Percentiles rank a stretch among this genome's conserved stretches.
These are phyloP conservation scores for Pheosia gnoma DNA, from an alignment of 2,888 invertebrate species.

Conservation along the genomic window DNA sequence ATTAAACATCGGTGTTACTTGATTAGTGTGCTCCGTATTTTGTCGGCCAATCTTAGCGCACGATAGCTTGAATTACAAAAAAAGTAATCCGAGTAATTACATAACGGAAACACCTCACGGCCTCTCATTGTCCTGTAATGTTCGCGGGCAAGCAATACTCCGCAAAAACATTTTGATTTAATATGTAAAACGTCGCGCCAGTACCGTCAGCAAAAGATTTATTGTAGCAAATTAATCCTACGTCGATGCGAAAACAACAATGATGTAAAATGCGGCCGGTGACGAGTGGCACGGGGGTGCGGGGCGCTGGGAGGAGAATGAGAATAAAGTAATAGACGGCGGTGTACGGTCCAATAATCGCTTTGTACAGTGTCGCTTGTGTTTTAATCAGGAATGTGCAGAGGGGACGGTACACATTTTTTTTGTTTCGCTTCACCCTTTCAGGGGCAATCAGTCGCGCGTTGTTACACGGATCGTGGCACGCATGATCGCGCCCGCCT, in stretches of 20 bases:
- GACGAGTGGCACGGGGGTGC: slow-evolving; percentile 9
- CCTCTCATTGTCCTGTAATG: slow-evolving; percentile 1
- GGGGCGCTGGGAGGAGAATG: slow-evolving; percentile 7
- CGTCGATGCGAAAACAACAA: slow-evolving; percentile 50
- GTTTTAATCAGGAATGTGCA: slow-evolving; percentile 75
- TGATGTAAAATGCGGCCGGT: slow-evolving; percentile 13
- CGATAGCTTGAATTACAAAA: neutral
- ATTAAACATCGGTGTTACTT: too few species aligned
- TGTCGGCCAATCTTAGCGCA: too few species aligned
- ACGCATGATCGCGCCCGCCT: slow-evolving; percentile 57
- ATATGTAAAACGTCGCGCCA: slow-evolving; percentile 10
- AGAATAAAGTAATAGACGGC: slow-evolving; percentile 58
- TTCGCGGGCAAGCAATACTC: neutral
- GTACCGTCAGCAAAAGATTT: slow-evolving; percentile 47
- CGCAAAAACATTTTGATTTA: slow-evolving; percentile 3
- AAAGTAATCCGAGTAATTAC: neutral
- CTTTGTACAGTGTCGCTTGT: slow-evolving; percentile 67
- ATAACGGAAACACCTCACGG: neutral
- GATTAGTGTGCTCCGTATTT: too few species aligned
- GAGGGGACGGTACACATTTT: slow-evolving; percentile 43
- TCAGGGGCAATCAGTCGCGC: slow-evolving; percentile 74
- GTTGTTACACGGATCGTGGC: slow-evolving; percentile 65
- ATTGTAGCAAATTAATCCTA: slow-evolving; percentile 55
- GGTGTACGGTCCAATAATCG: slow-evolving; percentile 73
- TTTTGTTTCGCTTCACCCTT: slow-evolving; percentile 68